Evolutionary conservation across 2,113 vertebrate species (phyloP).

Genomic region (Sula dactylatra): DNA sequence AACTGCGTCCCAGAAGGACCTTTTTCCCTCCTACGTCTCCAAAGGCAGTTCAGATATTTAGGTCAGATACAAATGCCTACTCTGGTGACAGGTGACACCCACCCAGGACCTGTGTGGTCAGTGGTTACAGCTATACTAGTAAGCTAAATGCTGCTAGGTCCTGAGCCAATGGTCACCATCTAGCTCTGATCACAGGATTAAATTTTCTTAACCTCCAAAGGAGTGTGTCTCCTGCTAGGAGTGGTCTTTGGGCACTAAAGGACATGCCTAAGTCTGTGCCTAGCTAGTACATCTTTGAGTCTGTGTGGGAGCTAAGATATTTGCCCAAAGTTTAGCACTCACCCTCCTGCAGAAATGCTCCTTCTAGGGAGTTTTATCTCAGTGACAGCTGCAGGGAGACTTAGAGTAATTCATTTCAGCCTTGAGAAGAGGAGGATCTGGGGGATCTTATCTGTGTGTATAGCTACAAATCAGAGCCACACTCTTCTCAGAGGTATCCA

Average conservation of each 20-base stretch:
- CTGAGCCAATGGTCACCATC: not conserved
- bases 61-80: not conserved
- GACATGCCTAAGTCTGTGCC: not conserved
- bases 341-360: not conserved
- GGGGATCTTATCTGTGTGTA: not conserved
- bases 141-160: rapidly evolving
- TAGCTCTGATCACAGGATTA: not conserved
- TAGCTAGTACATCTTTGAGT: not conserved
- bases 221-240: not conserved
- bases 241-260: not conserved
- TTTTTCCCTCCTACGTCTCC: not conserved
- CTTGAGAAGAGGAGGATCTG: not conserved
- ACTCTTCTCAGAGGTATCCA: not conserved
- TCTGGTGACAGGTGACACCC: not conserved
- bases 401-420: not conserved
- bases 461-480: not conserved
- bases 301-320: not conserved
- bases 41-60: not conserved
- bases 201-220: not conserved
- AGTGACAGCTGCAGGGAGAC: not conserved
- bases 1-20: not conserved
- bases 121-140: not conserved
- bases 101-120: not conserved
- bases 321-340: not conserved
- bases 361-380: not conserved